Evolutionary conservation across 2,797 vertebrate species (phyloP).

Genomic region (Hydrocynus forskahlii): DNA sequence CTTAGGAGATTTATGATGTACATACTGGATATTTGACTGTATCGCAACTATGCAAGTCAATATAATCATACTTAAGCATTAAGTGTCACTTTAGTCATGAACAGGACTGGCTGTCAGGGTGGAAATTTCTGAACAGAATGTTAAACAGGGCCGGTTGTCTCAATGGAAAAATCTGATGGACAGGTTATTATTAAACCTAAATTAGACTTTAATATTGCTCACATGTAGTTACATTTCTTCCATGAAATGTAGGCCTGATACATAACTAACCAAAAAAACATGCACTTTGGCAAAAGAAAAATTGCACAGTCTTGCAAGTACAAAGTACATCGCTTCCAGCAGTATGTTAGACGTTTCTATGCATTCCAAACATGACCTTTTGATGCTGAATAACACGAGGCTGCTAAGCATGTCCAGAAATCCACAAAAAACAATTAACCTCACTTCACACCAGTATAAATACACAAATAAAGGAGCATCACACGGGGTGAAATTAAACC

Average conservation of each 20-base stretch:
- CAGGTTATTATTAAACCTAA: not conserved
- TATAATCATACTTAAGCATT: no score
- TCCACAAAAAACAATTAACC: conserved; percentile 32
- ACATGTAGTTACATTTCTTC: not conserved
- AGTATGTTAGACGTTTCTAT: conserved; percentile 40
- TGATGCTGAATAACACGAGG: conserved; percentile 48
- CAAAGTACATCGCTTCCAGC: not conserved
- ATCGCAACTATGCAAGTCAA: no score
- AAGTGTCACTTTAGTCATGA: no score
- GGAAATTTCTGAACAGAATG: no score
- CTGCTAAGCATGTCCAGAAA: conserved; percentile 45
- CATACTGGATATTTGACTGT: no score
- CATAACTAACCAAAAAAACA: not conserved
- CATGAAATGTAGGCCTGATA: not conserved
- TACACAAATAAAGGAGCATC: conserved; percentile 21
- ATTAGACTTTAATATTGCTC: not conserved
- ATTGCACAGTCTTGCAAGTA: no score
- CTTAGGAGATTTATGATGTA: no score
- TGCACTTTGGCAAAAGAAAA: no score
- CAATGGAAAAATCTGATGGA: no score
- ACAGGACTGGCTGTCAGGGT: no score
- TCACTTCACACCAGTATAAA: conserved; percentile 26
- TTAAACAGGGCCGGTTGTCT: no score
- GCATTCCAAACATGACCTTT: conserved; percentile 40
- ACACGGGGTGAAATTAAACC: not conserved